Base-by-base conservation (phyloP, 2,888 invertebrate genomes). In the Cheilosia scutellata region DNA sequence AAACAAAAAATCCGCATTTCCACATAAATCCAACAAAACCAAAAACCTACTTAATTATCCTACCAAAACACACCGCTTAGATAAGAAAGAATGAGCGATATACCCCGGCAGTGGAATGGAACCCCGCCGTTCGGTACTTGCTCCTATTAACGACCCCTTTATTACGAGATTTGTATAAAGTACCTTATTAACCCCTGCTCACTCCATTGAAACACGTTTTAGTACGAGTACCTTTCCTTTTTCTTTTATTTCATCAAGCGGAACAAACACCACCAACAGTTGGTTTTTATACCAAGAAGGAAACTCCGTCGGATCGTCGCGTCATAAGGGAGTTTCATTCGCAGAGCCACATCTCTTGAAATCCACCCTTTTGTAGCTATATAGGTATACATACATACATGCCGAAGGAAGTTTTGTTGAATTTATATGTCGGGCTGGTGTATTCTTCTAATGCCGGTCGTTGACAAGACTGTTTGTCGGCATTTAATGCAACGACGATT, bases 231-330 rank as follows among this genome's bases (percentile, higher is more conserved):
- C 20, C 20, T 75, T 75, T 63, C 63, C 68, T 44, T 55, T 31
- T 82, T 57, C 58, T 66, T 60, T 33, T 72, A 25, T 62, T 74
- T 37, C 66, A 37, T 31, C 75, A 70, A 42, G 75, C 70, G 76
- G 58, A 63, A 71, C 70, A 63, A 82, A 76, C 58, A 58, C 57
- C 68, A 63, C 51, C 82, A 82, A 82, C 82, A 82, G 82, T 82
- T 82, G 75, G 75, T 82, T 82, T 57, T 63, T 70, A 27, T 11
- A 16, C 31, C 6, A 42, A 47, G 62, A 75, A 57, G 70, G 47
- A 71, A 71, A 58, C 63, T 63, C 53, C 77, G 68, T 68, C 44
- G 76, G 58, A n/a, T 40, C 40, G 70, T 55, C 31, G 62, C 40
- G 70, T 55, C 31, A 63, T 31, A 27, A 63, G 57, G 57, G 57